Conservation (phyloP, 2,113 vertebrate species). For the Gasterosteus aculeatus region DNA sequence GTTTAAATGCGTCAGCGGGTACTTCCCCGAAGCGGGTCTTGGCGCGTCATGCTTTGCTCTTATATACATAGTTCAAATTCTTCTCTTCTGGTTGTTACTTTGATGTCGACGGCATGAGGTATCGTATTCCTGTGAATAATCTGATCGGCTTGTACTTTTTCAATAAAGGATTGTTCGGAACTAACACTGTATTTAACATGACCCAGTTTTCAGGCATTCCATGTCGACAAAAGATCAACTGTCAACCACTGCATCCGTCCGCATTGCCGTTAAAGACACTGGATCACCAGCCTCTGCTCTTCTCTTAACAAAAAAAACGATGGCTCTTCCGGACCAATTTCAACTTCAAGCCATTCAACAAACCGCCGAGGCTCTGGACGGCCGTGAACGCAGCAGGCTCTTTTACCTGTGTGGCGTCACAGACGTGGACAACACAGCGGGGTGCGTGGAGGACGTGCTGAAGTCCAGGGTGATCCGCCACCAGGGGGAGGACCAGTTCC, state of each 20-base stretch:
- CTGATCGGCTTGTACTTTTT: neutral
- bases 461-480: conserved; percentile 13
- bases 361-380: conserved; percentile 63
- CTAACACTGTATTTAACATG: neutral
- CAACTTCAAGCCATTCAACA: conserved; percentile 45
- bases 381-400: conserved; percentile 60
- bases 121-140: neutral
- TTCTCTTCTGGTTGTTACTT: neutral
- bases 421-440: conserved; percentile 31
- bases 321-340: conserved; percentile 31
- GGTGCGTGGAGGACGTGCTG: conserved; percentile 49
- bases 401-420: conserved; percentile 67
- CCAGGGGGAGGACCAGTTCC: conserved; percentile 10
- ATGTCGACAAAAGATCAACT: neutral
- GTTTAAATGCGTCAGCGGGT: too few species aligned
- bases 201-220: neutral
- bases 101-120: neutral
- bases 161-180: neutral
- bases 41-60: conserved; percentile 4
- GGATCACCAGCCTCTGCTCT: neutral
- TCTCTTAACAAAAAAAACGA: neutral
- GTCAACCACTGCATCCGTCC: neutral
- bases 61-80: fast-evolving
- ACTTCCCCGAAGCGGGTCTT: neutral
- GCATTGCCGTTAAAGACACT: neutral